Conservation (phyloP, 2,888 invertebrate genomes). For the Spilarctia lutea region DNA sequence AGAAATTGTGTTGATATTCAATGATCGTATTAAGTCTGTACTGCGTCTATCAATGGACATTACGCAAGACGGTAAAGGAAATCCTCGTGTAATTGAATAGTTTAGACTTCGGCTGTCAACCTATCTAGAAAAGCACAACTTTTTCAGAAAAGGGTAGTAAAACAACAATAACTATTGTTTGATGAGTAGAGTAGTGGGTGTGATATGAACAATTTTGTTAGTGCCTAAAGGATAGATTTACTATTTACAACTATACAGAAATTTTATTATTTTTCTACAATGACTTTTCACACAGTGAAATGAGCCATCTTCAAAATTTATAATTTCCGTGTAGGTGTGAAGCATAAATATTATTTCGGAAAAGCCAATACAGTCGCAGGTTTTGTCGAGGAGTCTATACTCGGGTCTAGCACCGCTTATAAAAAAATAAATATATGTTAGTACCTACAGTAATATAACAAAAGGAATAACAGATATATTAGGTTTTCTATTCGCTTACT, state of each 20-base stretch:
- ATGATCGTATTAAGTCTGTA: not conserved
- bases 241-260: not conserved
- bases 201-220: not conserved
- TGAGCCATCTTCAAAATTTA: not conserved
- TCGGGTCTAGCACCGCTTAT: no score
- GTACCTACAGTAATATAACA: not conserved
- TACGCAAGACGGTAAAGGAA: not conserved
- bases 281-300: not conserved
- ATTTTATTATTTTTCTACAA: not conserved
- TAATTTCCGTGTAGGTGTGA: not conserved
- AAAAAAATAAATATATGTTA: not conserved
- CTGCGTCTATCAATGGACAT: not conserved
- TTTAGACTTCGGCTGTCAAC: not conserved
- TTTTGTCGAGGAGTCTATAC: not conserved
- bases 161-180: not conserved
- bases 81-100: not conserved
- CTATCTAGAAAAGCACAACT: not conserved
- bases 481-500: not conserved
- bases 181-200: not conserved
- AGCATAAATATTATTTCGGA: not conserved
- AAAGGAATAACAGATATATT: not conserved
- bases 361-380: no score
- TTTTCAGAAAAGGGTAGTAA: not conserved
- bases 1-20: slow-evolving; percentile 39
- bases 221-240: not conserved